Percentiles rank a stretch among this genome's conserved stretches.
Evolutionary conservation across 2,113 vertebrate species (phyloP).

Genomic region (Erythrocebus patas): DNA sequence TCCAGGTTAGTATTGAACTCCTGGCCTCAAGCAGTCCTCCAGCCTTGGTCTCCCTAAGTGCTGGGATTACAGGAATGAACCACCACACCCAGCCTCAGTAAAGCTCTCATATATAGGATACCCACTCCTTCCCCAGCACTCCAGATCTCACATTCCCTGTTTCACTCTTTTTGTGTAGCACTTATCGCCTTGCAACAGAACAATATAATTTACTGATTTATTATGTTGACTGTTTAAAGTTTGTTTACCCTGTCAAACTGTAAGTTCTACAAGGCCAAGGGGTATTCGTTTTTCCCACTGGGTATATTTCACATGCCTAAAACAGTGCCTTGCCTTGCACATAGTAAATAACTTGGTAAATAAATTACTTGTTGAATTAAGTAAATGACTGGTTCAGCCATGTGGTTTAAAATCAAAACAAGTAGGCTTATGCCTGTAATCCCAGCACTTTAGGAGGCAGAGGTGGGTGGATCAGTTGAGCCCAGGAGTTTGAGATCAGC

Average conservation of each 20-base stretch:
- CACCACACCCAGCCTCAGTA: no score
- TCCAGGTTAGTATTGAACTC: no score
- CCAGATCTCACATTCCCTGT: neutral
- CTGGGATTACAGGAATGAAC: no score
- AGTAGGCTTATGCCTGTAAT: no score
- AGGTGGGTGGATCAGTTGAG: no score
- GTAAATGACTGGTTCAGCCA: neutral
- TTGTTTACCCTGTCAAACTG: neutral
- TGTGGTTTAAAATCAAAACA: slow-evolving; percentile 25
- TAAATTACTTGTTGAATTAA: slow-evolving; percentile 18
- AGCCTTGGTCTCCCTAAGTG: no score
- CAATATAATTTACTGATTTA: neutral
- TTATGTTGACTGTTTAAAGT: neutral
- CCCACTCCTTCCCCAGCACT: no score
- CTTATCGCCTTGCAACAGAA: neutral
- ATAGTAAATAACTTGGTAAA: neutral
- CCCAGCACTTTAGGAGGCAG: no score
- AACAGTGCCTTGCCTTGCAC: neutral
- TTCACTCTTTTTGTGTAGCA: neutral
- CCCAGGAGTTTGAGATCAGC: no score
- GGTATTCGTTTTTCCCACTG: neutral
- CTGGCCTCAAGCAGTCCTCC: no score
- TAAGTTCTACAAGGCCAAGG: neutral
- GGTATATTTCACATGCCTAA: neutral
- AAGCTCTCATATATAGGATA: no score